Conservation (phyloP, 2,888 invertebrate species). For the Caenorhabditis becei region DNA sequence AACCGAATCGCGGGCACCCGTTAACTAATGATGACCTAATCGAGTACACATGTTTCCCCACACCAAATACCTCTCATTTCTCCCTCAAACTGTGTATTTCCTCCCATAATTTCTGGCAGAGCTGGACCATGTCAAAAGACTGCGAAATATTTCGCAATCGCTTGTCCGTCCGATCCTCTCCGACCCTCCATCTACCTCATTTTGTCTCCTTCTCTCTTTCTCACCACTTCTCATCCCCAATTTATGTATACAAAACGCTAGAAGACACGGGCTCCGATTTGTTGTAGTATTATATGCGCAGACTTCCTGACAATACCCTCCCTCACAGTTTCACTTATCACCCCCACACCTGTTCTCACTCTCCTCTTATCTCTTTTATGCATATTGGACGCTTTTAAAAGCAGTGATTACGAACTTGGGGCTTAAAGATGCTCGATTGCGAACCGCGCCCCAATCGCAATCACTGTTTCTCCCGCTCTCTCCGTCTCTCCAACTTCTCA, state of each 20-base stretch:
- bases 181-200: constrained; percentile 31
- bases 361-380: constrained; percentile 16
- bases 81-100: constrained; percentile 9
- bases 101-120: constrained; percentile 17
- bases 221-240: constrained; percentile 8
- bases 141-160: constrained; percentile 49
- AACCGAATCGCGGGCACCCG: constrained; percentile 39
- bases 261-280: constrained; percentile 49
- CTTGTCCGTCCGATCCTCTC: constrained; percentile 11
- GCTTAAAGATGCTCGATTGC: neutral
- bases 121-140: neutral
- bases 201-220: constrained; percentile 25
- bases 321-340: constrained; percentile 46
- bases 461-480: constrained; percentile 8
- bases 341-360: constrained; percentile 22
- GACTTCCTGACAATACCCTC: neutral
- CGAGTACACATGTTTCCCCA: constrained; percentile 43
- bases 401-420: neutral
- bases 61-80: constrained; percentile 35
- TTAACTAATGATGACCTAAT: constrained; percentile 31
- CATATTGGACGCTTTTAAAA: constrained; percentile 26
- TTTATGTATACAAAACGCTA: constrained; percentile 49
- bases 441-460: neutral
- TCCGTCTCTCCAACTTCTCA: constrained; percentile 48
- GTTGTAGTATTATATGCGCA: constrained; percentile 44